Conservation (phyloP, 2,888 invertebrate species). For the Tupiocoris notatus region DNA sequence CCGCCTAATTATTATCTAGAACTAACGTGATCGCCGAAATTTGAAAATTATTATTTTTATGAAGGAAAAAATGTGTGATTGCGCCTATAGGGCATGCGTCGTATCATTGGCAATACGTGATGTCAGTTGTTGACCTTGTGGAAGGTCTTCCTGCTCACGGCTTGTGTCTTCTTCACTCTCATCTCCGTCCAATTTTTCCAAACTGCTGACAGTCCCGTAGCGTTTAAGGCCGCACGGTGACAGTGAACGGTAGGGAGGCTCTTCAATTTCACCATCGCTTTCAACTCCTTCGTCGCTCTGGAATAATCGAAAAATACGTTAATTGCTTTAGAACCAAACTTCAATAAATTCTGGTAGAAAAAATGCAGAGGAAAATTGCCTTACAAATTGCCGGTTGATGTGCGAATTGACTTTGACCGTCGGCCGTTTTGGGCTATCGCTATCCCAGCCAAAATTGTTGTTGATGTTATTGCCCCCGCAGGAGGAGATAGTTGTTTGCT, state of each 20-base stretch:
- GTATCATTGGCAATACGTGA: not conserved
- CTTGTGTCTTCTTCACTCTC: constrained; percentile 51
- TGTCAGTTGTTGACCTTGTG: constrained; percentile 46
- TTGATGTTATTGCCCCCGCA: constrained; percentile 48
- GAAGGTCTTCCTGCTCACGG: constrained; percentile 47
- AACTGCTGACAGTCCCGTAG: constrained; percentile 56
- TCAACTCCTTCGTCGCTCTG: constrained; percentile 41
- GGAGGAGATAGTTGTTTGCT: not conserved
- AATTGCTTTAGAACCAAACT: no score
- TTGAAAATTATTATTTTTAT: not conserved
- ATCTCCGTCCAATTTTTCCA: constrained; percentile 52
- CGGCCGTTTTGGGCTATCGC: constrained; percentile 23
- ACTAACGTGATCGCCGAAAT: not conserved
- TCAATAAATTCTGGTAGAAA: no score
- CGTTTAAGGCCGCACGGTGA: constrained; percentile 52
- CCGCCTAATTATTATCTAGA: not conserved
- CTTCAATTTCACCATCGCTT: constrained; percentile 60
- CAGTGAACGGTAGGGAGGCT: constrained; percentile 71
- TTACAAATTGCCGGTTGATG: constrained; percentile 21
- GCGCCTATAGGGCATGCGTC: not conserved
- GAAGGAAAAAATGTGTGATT: not conserved
- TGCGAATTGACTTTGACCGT: constrained; percentile 35
- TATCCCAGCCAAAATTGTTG: constrained; percentile 47
- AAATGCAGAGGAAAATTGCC: no score
- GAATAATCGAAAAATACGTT: no score